Base-by-base conservation (phyloP, 2,797 vertebrate species). In the Sus cebifrons region DNA sequence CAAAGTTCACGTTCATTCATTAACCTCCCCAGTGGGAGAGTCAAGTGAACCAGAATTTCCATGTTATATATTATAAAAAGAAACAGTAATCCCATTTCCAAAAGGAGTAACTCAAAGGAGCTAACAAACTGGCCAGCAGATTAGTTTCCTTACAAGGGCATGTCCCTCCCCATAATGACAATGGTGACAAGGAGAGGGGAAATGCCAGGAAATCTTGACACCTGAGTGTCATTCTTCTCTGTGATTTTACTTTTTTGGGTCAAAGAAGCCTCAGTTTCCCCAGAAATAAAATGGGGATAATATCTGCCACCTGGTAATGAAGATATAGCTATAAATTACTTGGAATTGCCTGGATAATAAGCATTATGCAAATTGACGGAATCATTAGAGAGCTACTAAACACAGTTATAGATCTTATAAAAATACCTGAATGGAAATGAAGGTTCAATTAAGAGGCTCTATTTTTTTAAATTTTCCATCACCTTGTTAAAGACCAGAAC, bases 391-490 rank as follows among this genome's bases (percentile, higher is more conserved):
- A 93, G 89, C 91, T 93, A 86, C 93, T 96, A 95, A 97, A 95
- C 78, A 97, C 65, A 93, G 79, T 88, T 60, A 92, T 89, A 97
- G 95, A 97, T 97, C 95, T 95, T 92, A 87, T 75, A 95, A 97
- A 96, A 97, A 95, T 82, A 96, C 93, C 89, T 96, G 79, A 52
- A 13, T 86, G 93, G 75, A 96, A 97, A 97, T 96, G 73, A 95
- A 95, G 91, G 15, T 75, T 85, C 96, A 95, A 95, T 96, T 84
- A 97, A 90, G 79, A 93, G 52, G 65, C 29, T 91, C 56, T 7
- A 6, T 71, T 20, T 89, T 93, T 86, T 14, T 70, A 56, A 92
- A 85, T 25, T 40, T 89, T 73, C 70, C 16, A 84, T 94, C 88
- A 74, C 40, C 65, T 79, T 95, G 75, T 89, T 84, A 82, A 94